phyloP scores from a whole-genome alignment of 2,888 invertebrate species.

The Lacanobia oleracea region DNA sequence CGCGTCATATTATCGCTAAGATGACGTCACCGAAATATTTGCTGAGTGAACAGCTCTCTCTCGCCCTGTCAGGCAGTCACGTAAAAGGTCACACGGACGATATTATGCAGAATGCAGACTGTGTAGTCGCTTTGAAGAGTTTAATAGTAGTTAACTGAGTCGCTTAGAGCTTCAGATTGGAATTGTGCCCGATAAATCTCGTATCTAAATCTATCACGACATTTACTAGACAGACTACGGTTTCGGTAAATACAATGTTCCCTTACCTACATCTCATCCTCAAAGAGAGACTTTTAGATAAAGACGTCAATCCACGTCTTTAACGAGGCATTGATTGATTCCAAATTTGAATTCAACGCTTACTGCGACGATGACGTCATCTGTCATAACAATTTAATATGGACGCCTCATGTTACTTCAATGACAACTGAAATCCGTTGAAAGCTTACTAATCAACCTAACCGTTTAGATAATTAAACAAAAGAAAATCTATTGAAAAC shows the following conservation, averaged over 20 bases:
- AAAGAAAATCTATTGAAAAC: neutral
- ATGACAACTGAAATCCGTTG: conserved; percentile 4
- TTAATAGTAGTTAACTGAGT: conserved; percentile 29
- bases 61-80: conserved; percentile 23
- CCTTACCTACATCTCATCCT: neutral
- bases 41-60: conserved; percentile 46
- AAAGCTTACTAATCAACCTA: neutral
- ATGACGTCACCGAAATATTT: conserved; percentile 58
- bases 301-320: neutral
- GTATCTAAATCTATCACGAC: neutral
- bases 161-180: conserved; percentile 27
- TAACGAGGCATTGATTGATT: conserved; percentile 19
- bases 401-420: neutral
- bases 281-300: neutral
- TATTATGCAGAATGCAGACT: conserved; percentile 44
- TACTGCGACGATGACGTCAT: conserved; percentile 17
- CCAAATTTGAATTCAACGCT: neutral
- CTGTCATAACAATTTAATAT: neutral
- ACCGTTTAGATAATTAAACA: neutral
- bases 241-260: conserved; percentile 5
- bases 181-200: conserved; percentile 19
- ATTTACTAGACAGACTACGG: neutral
- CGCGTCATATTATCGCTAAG: conserved; percentile 36
- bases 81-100: conserved; percentile 47
- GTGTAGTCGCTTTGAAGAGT: conserved; percentile 16